Evolutionary conservation across 2,797 vertebrate species (phyloP).

Genomic region (Squalus acanthias): DNA sequence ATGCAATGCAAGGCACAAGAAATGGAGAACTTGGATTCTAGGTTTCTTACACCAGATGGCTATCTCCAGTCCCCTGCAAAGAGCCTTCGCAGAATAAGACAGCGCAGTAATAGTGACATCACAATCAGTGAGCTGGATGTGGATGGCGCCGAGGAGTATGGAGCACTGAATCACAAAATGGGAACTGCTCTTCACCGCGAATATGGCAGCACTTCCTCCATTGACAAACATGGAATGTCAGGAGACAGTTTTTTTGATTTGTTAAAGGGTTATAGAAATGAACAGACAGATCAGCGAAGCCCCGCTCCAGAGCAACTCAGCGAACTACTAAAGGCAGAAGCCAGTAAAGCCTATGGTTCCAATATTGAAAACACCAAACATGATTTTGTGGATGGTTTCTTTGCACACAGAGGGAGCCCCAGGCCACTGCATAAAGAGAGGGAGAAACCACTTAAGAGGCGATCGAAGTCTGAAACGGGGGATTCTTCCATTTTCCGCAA

Average conservation of each 20-base stretch:
- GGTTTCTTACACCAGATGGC: conserved; percentile 74
- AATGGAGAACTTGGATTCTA: conserved; percentile 64
- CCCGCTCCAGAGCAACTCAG: conserved; percentile 74
- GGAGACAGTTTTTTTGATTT: conserved; percentile 89
- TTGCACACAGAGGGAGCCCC: conserved; percentile 75
- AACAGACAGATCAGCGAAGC: conserved; percentile 75
- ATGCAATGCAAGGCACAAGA: conserved; percentile 19
- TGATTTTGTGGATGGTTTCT: conserved; percentile 64
- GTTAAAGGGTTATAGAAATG: conserved; percentile 82
- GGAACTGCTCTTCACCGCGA: conserved; percentile 86
- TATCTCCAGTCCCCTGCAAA: conserved; percentile 72
- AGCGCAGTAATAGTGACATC: conserved; percentile 95
- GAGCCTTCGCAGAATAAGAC: conserved; percentile 76
- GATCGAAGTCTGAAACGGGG: conserved; percentile 90
- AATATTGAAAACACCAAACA: conserved; percentile 61
- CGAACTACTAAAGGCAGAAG: conserved; percentile 73
- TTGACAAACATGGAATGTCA: conserved; percentile 87
- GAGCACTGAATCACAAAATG: conserved; percentile 78
- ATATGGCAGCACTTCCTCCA: conserved; percentile 94
- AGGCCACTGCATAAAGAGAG: conserved; percentile 77
- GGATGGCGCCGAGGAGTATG: conserved; percentile 87
- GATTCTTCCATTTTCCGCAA: conserved; percentile 96
- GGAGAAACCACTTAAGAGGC: conserved; percentile 89
- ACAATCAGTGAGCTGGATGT: conserved; percentile 92
- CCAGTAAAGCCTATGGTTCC: conserved; percentile 65